Evolutionary conservation across 2,113 vertebrate genomes (phyloP), one percentile per base, ranked within the genome.

Genomic region (Gymnogyps californianus): DNA sequence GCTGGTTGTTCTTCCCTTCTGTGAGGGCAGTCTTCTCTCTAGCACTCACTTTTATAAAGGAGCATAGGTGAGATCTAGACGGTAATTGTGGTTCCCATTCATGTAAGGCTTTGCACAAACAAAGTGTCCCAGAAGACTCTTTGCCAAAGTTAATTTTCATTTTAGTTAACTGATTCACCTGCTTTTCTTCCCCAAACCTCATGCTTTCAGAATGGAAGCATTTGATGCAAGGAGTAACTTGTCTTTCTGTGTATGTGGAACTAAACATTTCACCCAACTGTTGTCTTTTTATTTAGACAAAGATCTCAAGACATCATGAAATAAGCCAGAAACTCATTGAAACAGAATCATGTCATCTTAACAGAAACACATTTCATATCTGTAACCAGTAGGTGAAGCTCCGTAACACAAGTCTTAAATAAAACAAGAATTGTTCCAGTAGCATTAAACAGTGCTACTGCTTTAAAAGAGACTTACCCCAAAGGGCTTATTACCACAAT

Each of bases 401-500:
- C 65, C 28, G 3, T 91, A 76, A 82, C 47, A 13, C 42, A 84
- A 79, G 61, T 89, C 80, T 95, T 91, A 87, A 91, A 91, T 91
- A 94, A 95, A 82, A 55, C 74, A 82, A 36, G 44, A 89, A 67
- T 87, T 93, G 49, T 86, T 96, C 26, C 44, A 81, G 76, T 90
- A 87, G 67, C 40, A 9, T 94, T 83, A 85, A 96, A 77, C 70
- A 83, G 40, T 85, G 69, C 94, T 87, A 86, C 85, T 86, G 70
- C 93, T 94, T 95, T 95, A 64, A 83, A 66, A 38, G 62, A 42
- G 28, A 16, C 64, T 94, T 77, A 49, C 84, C 95, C 96, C 89
- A 46, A 89, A 77, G 74, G 80, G 59, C 85, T 96, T 95, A 96
- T 94, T 92, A 93, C 91, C 80, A 72, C 74, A 44, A 10, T 93